phyloP scores from a whole-genome alignment of 2,888 invertebrate genomes.

The Orthosia cruda region DNA sequence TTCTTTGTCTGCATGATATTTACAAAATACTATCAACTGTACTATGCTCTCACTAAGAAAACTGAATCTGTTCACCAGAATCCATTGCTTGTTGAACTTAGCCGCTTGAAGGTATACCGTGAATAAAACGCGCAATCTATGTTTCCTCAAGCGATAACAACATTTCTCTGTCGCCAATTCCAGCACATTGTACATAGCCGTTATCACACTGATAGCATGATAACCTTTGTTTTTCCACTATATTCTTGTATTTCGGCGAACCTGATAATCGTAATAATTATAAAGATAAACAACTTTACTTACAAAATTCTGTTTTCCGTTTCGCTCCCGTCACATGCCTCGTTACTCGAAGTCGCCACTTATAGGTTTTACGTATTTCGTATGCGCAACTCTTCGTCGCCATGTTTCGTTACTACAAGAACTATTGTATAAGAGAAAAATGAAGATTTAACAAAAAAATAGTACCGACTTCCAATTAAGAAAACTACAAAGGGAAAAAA shows the following conservation, averaged over 20 bases:
- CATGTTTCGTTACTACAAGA: no score
- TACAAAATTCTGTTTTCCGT: neutral
- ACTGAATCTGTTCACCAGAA: fast-evolving
- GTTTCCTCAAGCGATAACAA: neutral
- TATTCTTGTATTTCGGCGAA: slow-evolving; percentile 60
- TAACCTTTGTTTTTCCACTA: slow-evolving; percentile 65
- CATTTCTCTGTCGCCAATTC: neutral
- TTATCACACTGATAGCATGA: slow-evolving; percentile 59
- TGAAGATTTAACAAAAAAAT: no score
- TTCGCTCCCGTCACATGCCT: no score
- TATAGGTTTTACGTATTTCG: no score
- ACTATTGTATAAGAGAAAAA: no score
- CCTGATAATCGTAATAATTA: slow-evolving; percentile 50
- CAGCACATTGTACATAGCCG: slow-evolving; percentile 8
- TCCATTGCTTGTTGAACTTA: slow-evolving; percentile 14
- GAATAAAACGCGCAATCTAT: slow-evolving; percentile 25
- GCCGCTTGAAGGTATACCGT: fast-evolving
- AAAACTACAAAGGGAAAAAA: no score
- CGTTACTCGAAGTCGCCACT: no score
- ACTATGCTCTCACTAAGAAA: neutral
- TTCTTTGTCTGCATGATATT: slow-evolving; percentile 23
- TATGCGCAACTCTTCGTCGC: no score
- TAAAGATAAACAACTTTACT: slow-evolving; percentile 43
- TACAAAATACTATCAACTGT: slow-evolving; percentile 34
- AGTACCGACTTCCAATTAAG: no score